Base-by-base conservation (phyloP, 2,888 invertebrate species). In the Callimorpha dominula region DNA sequence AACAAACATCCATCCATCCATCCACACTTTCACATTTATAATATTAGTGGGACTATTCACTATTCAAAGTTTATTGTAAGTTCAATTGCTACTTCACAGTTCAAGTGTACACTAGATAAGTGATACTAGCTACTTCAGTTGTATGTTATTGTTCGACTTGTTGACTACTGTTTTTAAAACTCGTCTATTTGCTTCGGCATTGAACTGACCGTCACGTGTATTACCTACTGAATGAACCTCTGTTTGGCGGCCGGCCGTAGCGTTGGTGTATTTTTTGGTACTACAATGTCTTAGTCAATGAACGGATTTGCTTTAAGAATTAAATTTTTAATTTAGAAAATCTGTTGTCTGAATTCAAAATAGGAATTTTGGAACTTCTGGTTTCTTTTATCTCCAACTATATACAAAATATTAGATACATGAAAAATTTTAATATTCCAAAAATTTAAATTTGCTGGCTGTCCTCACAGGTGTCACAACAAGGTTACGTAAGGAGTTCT, bases 401-500 rank as follows among this genome's bases (percentile, higher is more conserved):
- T 11, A 14, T 14, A 50, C 14, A 50, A 50, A 50, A 50, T 46
- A 9, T 46, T 46, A 46, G 6, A 46, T 46, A 9, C 31, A 1
- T 31, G 31, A 31, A 0, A 46, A 46, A 46, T 46, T 46, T 15
- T 1, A 4, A 52, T 52, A 15, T 52, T 52, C 31, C 2, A 31
- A 31, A 43, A 46, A 46, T 4, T 8, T 8, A 54, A 54, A 54
- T 52, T n/a, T 52, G n/a, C 0, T 57, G 60, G 14, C 6, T 49
- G 11, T 43, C 20, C 8, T 87, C 89, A 11, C 82, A 98, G 98
- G 96, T 92, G 87, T 98, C 1, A 88, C 95, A 46, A 93, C 95
- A 54, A 96, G 98, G 75, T 89, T 97, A 1, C 98, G 97, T 84
- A 97, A 97, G 85, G 94, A 96, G 77, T 96, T 98, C 83, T 99